These are phyloP conservation scores for Mellilla xanthometata DNA, from an alignment of 2,888 invertebrate species.

Conservation along the genomic window DNA sequence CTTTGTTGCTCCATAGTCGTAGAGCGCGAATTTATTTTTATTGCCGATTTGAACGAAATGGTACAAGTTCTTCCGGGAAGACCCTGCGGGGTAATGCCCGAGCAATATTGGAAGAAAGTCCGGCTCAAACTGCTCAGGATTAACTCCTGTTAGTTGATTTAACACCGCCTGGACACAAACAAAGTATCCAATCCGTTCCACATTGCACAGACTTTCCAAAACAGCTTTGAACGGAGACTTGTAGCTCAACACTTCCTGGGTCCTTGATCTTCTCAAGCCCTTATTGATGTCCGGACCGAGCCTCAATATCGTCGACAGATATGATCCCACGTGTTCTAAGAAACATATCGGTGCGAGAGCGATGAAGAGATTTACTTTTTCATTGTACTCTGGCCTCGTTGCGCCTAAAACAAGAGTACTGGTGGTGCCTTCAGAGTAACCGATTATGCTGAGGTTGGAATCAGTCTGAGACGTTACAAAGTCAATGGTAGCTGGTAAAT, in stretches of 20 bases:
- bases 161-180: slow-evolving; percentile 20
- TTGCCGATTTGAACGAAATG: slow-evolving; percentile 39
- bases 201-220: slow-evolving; percentile 12
- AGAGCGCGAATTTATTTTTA: slow-evolving; percentile 31
- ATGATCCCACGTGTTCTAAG: slow-evolving; percentile 26
- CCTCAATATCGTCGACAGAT: slow-evolving; percentile 5
- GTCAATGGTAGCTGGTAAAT: slow-evolving; percentile 84
- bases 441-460: slow-evolving; percentile 81
- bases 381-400: slow-evolving; percentile 73
- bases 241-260: slow-evolving; percentile 21
- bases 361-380: slow-evolving; percentile 70
- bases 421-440: slow-evolving; percentile 85
- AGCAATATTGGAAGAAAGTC: slow-evolving; percentile 30
- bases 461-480: slow-evolving; percentile 61
- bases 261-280: slow-evolving; percentile 6
- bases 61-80: slow-evolving; percentile 39
- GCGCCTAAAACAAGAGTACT: slow-evolving; percentile 74
- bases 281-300: slow-evolving; percentile 16
- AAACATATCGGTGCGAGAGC: slow-evolving; percentile 75
- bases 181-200: slow-evolving; percentile 15
- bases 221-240: slow-evolving; percentile 18
- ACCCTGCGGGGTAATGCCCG: slow-evolving; percentile 36
- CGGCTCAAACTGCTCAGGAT: slow-evolving; percentile 31
- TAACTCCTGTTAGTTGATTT: slow-evolving; percentile 27
- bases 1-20: slow-evolving; percentile 34